Percentiles rank a stretch among this genome's conserved stretches.
Conservation (phyloP, 2,888 invertebrate species). For the Cheiracanthium punctorium region DNA sequence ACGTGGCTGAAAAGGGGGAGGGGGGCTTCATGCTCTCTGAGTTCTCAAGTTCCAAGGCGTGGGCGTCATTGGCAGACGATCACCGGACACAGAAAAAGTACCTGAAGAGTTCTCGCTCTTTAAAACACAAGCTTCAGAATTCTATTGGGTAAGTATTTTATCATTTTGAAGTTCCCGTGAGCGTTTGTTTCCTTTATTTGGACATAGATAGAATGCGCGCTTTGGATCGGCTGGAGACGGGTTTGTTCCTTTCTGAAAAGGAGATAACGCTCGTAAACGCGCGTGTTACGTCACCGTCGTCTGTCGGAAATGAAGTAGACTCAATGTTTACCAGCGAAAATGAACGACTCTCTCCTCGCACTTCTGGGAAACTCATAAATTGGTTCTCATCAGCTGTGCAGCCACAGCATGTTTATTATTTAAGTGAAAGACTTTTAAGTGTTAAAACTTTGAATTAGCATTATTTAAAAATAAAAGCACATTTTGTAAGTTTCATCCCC, state of each 20-base stretch:
- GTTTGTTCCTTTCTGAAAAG: no score
- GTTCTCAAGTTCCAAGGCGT: slow-evolving; percentile 40
- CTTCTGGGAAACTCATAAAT: no score
- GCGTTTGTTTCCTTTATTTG: neutral
- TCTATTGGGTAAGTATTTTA: slow-evolving; percentile 5
- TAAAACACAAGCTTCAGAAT: neutral
- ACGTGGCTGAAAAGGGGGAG: neutral
- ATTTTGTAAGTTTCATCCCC: no score
- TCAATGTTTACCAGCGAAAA: neutral
- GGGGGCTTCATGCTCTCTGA: neutral
- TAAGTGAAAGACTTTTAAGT: no score
- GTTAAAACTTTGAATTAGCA: no score
- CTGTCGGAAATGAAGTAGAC: neutral
- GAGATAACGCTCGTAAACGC: neutral
- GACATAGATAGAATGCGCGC: no score
- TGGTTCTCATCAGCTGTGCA: no score
- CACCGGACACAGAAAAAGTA: slow-evolving; percentile 33
- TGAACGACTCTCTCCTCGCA: no score
- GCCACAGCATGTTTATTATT: no score
- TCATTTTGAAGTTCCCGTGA: neutral
- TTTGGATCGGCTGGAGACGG: no score
- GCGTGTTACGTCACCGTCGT: neutral
- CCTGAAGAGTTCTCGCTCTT: neutral
- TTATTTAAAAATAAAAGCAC: no score
- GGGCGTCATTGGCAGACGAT: slow-evolving; percentile 30